Percentiles rank a stretch among this genome's conserved stretches.
Conservation (phyloP, 2,888 invertebrate genomes). For the Phragmatobia fuliginosa region DNA sequence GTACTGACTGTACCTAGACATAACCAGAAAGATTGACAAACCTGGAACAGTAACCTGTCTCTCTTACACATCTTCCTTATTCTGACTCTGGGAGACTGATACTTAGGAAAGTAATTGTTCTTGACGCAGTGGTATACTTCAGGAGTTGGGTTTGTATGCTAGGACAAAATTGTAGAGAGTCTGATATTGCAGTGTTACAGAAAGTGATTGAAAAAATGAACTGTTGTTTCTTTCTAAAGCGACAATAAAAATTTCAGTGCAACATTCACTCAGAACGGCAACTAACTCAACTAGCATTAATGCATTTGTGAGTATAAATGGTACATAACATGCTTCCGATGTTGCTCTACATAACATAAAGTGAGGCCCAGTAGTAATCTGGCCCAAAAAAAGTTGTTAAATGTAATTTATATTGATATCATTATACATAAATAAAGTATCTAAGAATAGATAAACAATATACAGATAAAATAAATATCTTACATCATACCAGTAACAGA, state of each 20-base stretch:
- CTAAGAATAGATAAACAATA: not conserved
- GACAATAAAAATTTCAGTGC: not conserved
- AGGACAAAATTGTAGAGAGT: constrained; percentile 8
- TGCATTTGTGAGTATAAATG: not conserved
- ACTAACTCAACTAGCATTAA: not conserved
- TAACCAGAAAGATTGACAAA: not conserved
- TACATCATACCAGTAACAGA: not conserved
- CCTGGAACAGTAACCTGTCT: constrained; percentile 18
- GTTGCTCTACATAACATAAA: not conserved
- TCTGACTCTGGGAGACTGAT: not conserved
- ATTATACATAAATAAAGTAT: not conserved
- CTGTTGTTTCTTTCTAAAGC: not conserved
- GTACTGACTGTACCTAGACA: too few species aligned
- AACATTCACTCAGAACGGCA: not conserved
- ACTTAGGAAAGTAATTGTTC: constrained; percentile 1
- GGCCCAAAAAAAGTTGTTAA: not conserved
- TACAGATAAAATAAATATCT: not conserved
- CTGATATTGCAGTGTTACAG: not conserved
- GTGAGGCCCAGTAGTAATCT: not conserved
- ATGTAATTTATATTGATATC: not conserved
- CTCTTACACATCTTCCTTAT: constrained; percentile 13
- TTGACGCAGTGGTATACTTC: constrained; percentile 5
- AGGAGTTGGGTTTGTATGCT: not conserved
- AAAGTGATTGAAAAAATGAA: not conserved
- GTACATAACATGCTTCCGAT: not conserved